Base-by-base conservation (phyloP, 2,797 vertebrate species). In the Bufotes viridis region DNA sequence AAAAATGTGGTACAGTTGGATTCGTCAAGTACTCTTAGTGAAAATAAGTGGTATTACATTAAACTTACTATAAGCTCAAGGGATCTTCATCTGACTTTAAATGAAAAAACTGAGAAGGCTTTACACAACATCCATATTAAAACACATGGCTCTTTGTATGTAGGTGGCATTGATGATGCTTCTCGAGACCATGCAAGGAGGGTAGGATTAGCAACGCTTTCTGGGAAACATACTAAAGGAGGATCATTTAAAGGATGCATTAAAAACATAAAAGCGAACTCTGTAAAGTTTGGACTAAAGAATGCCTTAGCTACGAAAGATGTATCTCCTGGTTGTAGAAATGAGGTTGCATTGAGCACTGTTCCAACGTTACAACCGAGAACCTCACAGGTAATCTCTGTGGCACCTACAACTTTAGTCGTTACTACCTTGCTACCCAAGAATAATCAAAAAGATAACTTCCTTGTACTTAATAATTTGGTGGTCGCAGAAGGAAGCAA, bases 181-280 rank as follows among this genome's bases (percentile, higher is more conserved):
- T 93, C 92, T 57, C 92, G 95, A 81, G 92, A 92, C 61, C 95
- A 97, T 92, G 93, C 95, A 55, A 93, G 92, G 91, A 96, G 94
- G 74, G 93, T 94, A 11, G 94, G 94, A 0, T 92, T 99, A 90
- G 58, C 92, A 9, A 96, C 96, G 13, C 90, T 96, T 55, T 95
- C 96, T 81, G 95, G 96, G 81, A 98, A 96, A 89, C 94, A 94
- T 18, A 84, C 94, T 65, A 94, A 93, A 90, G 96, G 96, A 91
- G 94, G 95, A 69, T 98, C 98, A 49, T 97, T 98, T 89, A 98
- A 96, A 94, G 97, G 97, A 84, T 99, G 97, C 90, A 92, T 99
- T 82, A 96, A 93, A 91, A 94, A 96, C 85, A 93, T 98, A 87
- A 94, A 95, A 92, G 90, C 95, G 74, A 97, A 95, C 81, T 91